phyloP scores from a whole-genome alignment of 1,140 invertebrate species.

The Neuroterus valhalla region DNA sequence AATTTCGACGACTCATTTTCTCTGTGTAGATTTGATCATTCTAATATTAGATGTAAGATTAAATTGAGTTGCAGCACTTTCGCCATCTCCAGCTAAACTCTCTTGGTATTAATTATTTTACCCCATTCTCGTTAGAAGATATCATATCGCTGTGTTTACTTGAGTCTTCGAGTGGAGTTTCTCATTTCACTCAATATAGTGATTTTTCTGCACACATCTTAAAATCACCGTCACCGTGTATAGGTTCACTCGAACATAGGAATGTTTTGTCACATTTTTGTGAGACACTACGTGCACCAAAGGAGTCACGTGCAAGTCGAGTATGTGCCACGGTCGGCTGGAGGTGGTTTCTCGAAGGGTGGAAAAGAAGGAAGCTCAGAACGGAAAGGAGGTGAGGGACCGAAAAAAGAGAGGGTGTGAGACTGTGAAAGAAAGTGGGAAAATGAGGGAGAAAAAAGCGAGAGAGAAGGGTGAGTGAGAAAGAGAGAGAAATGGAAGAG shows the following conservation, averaged over 20 bases:
- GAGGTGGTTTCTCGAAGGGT: constrained; percentile 30
- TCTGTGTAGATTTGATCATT: too few species aligned
- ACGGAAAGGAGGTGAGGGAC: background rate
- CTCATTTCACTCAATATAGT: too few species aligned
- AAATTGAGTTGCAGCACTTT: too few species aligned
- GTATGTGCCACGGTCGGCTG: constrained; percentile 28
- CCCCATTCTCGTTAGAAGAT: too few species aligned
- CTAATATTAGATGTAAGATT: too few species aligned
- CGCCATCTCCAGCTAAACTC: too few species aligned
- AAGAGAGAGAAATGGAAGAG: constrained; percentile 36
- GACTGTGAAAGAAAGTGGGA: constrained; percentile 22
- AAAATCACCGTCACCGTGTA: background rate
- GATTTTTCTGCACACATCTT: too few species aligned
- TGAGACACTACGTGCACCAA: background rate
- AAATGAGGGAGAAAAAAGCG: constrained; percentile 37
- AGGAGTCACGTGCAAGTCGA: constrained; percentile 36
- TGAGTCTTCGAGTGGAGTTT: too few species aligned
- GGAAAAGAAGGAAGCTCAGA: background rate
- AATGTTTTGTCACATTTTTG: constrained; percentile 7
- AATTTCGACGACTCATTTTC: too few species aligned
- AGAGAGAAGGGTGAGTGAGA: constrained; percentile 43
- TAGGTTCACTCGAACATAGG: background rate
- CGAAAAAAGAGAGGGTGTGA: background rate
- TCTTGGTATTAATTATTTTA: too few species aligned
- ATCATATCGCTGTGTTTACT: too few species aligned